Conservation (phyloP, 2,113 vertebrate genomes). For the Pimephales promelas region DNA sequence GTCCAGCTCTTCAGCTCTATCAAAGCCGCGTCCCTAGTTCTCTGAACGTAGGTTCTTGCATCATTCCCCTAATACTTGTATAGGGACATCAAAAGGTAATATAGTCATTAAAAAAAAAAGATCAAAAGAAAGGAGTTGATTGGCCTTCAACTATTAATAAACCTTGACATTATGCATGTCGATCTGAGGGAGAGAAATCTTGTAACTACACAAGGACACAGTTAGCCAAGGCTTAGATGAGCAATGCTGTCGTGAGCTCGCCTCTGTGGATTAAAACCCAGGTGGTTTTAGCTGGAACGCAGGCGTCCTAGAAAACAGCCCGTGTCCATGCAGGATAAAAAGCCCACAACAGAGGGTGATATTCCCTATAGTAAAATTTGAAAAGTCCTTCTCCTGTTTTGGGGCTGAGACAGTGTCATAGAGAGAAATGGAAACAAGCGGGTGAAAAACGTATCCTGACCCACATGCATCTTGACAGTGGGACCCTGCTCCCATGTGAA, state of each 20-base stretch:
- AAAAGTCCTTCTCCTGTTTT: slow-evolving; percentile 22
- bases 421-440: slow-evolving; percentile 16
- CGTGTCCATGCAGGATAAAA: slow-evolving; percentile 39
- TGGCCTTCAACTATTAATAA: slow-evolving; percentile 44
- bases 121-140: slow-evolving; percentile 29
- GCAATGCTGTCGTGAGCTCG: slow-evolving; percentile 30
- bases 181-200: slow-evolving; percentile 21
- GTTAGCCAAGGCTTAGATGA: slow-evolving; percentile 28
- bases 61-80: background rate
- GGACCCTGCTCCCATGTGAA: background rate
- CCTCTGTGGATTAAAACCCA: slow-evolving; percentile 53
- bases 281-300: slow-evolving; percentile 50
- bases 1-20: slow-evolving; percentile 5
- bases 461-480: slow-evolving; percentile 11
- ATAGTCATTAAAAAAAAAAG: background rate
- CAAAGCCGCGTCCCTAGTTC: slow-evolving; percentile 11
- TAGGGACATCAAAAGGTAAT: slow-evolving; percentile 30
- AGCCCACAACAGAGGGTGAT: slow-evolving; percentile 21
- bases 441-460: slow-evolving; percentile 8
- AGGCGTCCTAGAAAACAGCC: slow-evolving; percentile 56
- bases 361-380: slow-evolving; percentile 30
- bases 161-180: slow-evolving; percentile 11
- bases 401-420: background rate
- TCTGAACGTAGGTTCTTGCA: background rate
- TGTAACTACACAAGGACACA: slow-evolving; percentile 32